Evolutionary conservation across 64 coral and sea anemone genomes (phyloP), one percentile per base, ranked within the genome.

Genomic region (Orbicella faveolata): DNA sequence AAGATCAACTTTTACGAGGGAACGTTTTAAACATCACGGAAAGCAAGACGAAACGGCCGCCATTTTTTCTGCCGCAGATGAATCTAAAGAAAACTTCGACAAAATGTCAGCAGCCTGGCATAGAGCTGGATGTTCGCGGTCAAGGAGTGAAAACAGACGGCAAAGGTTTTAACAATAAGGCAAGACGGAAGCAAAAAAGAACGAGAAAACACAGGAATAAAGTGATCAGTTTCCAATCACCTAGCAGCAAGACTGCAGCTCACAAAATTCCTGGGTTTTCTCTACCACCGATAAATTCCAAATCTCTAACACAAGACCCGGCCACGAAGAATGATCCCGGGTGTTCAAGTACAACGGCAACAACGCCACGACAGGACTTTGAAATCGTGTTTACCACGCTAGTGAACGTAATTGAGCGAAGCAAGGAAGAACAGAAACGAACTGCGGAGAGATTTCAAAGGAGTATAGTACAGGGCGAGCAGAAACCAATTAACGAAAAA

Each of bases 401-500:
- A 52, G 1, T 85, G 20, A 85, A 53, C 6, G 82, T 85, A 23
- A 85, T 85, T 20, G 82, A 85, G 63, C 70, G 65, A 52, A 48
- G 65, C 15, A 85, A 73, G 36, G 2, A 85, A 52, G 19, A 85
- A 39, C 63, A 30, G 11, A 73, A 48, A 73, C 15, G 10, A 52
- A 72, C 65, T 16, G 51, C 9, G 53, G 65, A 72, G 37, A 36
- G 41, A 85, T 85, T 85, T 85, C 64, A 54, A 51, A 25, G 34
- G 36, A 73, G 52, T 34, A 41, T 85, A 52, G 65, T 85, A 51
- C 63, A 65, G 2, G 82, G 82, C 1, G 20, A 85, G 52, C 82
- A 85, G 17, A 85, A 85, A 67, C 65, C 82, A 73, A 72, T 85
- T 52, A 85, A 85, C 44, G 65, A 73, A 52, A 85, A 55, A 14